Evolutionary conservation across 2,888 invertebrate genomes (phyloP).

Genomic region (Ectemnius lituratus): DNA sequence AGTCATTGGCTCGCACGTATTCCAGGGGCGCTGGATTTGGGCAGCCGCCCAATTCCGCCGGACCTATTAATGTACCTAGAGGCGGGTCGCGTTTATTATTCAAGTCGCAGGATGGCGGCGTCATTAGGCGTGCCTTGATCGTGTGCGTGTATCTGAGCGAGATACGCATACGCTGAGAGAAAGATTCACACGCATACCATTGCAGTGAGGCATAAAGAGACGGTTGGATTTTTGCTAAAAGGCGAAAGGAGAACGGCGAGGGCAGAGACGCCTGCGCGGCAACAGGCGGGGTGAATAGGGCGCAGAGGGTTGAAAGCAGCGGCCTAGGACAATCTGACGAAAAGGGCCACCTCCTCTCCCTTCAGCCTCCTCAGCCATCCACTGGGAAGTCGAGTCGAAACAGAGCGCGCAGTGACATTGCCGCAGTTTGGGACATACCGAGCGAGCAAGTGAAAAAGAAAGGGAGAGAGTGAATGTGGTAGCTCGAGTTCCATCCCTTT

Average conservation of each 20-base stretch:
- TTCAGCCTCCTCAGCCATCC: not conserved
- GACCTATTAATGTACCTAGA: not conserved
- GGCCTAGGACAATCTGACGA: constrained; percentile 18
- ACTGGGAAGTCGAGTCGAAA: constrained; percentile 45
- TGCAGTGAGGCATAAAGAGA: not conserved
- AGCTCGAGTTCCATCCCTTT: constrained; percentile 20
- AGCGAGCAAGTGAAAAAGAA: constrained; percentile 18
- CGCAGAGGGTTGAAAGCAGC: constrained; percentile 1
- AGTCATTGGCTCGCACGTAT: constrained; percentile 1
- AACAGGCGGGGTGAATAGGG: no score
- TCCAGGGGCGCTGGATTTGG: not conserved
- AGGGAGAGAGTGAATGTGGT: no score
- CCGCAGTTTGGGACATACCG: constrained; percentile 49
- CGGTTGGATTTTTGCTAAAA: not conserved
- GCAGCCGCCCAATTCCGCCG: constrained; percentile 12
- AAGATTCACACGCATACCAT: no score
- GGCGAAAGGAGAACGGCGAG: not conserved
- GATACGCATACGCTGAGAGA: not conserved
- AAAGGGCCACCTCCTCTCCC: not conserved
- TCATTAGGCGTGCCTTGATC: constrained; percentile 28
- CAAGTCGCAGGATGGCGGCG: constrained; percentile 18
- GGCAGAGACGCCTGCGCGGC: no score
- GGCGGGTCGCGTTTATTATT: constrained; percentile 29
- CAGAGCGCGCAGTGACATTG: constrained; percentile 64
- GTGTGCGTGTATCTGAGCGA: not conserved